These are phyloP conservation scores for Pristis pectinata DNA, from an alignment of 2,797 vertebrate genomes.

Conservation along the genomic window DNA sequence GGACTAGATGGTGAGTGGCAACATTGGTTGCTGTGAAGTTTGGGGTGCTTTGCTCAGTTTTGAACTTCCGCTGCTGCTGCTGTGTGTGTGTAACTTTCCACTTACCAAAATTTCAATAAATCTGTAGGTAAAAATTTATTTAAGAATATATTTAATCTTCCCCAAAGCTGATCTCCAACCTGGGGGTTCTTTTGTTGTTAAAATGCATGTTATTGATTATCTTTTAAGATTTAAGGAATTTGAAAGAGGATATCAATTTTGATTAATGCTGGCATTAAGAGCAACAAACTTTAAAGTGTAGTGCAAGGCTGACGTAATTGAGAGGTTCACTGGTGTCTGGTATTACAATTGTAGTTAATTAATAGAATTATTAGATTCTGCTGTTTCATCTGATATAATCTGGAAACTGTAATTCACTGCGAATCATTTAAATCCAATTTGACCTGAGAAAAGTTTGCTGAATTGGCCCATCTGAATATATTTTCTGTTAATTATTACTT, in stretches of 20 bases:
- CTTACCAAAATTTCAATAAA: background rate
- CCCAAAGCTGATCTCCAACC: background rate
- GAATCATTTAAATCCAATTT: background rate
- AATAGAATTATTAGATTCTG: background rate
- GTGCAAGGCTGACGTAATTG: background rate
- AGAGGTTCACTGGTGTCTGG: background rate
- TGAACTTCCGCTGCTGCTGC: background rate
- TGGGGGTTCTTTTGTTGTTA: background rate
- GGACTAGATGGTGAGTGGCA: slow-evolving; percentile 66
- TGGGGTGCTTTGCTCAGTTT: slow-evolving; percentile 20
- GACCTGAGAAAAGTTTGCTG: background rate
- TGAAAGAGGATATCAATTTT: too few relatives aligned
- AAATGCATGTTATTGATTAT: background rate
- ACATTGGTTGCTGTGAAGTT: slow-evolving; percentile 45
- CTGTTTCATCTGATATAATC: background rate
- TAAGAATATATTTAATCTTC: background rate
- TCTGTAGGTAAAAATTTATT: background rate
- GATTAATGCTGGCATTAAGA: background rate
- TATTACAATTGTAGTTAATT: background rate
- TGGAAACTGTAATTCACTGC: background rate
- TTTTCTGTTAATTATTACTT: background rate
- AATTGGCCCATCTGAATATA: background rate
- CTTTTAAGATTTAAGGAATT: background rate
- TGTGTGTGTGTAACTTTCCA: background rate
- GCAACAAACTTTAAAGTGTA: background rate